Percentiles rank a stretch among this genome's conserved stretches.
phyloP scores from a whole-genome alignment of 2,113 vertebrate species.

The Pseudorectes ferrugineus region DNA sequence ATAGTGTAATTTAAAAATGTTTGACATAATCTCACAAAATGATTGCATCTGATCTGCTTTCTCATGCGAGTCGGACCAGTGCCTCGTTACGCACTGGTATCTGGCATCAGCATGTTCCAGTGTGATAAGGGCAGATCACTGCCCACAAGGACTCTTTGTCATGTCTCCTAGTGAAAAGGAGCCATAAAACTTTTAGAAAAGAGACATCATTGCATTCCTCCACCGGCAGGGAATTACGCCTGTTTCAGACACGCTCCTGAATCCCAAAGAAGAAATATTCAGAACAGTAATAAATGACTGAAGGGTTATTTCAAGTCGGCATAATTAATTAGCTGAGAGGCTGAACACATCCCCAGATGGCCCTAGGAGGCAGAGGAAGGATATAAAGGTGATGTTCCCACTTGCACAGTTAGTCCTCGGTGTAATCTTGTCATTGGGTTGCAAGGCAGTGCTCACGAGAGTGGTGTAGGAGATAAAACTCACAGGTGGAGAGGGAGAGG shows the following conservation, averaged over 20 bases:
- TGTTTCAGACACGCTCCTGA: background rate
- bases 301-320: background rate
- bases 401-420: background rate
- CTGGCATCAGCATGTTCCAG: rapidly evolving
- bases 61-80: background rate
- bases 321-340: constrained; percentile 27
- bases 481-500: background rate
- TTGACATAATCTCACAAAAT: background rate
- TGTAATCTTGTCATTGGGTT: background rate
- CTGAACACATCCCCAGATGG: background rate
- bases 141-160: background rate
- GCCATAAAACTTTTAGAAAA: background rate
- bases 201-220: background rate
- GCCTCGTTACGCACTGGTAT: rapidly evolving
- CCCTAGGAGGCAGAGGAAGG: background rate
- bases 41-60: background rate
- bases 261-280: background rate
- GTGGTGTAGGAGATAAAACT: background rate
- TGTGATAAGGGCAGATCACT: background rate
- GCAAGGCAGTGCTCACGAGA: background rate
- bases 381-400: background rate
- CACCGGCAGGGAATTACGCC: background rate
- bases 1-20: background rate
- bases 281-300: background rate
- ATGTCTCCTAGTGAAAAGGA: background rate